A percentile compares a stretch with the other conserved stretches of the same genome.
phyloP scores from a whole-genome alignment of 2,797 vertebrate genomes.

The Crocodylus rhombifer region DNA sequence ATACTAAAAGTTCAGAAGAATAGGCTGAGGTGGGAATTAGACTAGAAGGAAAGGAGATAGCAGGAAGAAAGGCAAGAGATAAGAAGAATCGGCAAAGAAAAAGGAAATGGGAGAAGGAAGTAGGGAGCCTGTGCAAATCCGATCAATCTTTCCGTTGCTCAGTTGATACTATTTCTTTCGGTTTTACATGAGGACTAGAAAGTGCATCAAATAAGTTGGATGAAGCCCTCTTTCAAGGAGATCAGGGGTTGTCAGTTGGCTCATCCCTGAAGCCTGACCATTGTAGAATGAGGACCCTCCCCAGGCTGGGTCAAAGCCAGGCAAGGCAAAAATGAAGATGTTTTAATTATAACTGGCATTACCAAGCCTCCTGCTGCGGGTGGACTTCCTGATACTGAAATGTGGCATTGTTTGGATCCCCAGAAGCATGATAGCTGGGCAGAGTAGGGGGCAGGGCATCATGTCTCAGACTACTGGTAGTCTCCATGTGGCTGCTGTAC shows the following conservation, averaged over 20 bases:
- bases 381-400: neutral
- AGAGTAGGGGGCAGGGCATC: accelerated
- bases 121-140: neutral
- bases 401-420: conserved; percentile 55
- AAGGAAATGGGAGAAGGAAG: neutral
- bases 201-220: neutral
- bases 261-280: neutral
- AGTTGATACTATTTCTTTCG: neutral
- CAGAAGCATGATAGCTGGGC: accelerated
- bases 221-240: neutral
- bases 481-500: neutral
- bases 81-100: neutral
- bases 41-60: neutral
- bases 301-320: conserved; percentile 23
- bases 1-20: accelerated
- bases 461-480: neutral
- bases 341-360: conserved; percentile 68
- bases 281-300: neutral
- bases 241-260: neutral
- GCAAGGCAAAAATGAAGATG: neutral
- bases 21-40: neutral
- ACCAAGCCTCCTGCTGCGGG: conserved; percentile 29
- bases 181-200: neutral
- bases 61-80: neutral
- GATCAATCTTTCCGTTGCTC: neutral